phyloP scores from a whole-genome alignment of 2,888 invertebrate species.

The Vannuccia rotundouncinata region DNA sequence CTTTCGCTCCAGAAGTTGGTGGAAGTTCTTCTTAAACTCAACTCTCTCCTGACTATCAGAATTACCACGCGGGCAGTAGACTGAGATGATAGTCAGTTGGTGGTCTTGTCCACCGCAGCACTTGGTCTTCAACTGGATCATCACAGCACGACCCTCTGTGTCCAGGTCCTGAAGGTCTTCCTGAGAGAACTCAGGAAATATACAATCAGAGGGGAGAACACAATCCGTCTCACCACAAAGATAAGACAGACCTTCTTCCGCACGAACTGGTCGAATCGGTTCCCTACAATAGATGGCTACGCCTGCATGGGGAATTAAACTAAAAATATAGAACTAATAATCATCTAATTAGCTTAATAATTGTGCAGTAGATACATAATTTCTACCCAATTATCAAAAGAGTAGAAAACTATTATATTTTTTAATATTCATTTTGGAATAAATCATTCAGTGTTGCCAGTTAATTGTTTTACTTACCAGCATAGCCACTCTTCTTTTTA shows the following conservation, averaged over 20 bases:
- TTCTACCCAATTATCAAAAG: too few species aligned
- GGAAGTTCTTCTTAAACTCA: conserved; percentile 57
- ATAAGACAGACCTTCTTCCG: conserved; percentile 58
- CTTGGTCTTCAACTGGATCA: conserved; percentile 45
- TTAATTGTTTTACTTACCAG: neutral
- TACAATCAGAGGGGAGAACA: too few species aligned
- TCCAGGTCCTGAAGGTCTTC: conserved; percentile 56
- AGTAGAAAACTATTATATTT: too few species aligned
- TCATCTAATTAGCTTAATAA: too few species aligned
- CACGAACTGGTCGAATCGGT: conserved; percentile 51
- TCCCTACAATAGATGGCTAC: conserved; percentile 58
- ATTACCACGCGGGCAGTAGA: conserved; percentile 60
- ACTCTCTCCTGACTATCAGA: conserved; percentile 57
- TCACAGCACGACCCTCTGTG: conserved; percentile 58
- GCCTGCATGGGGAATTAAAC: too few species aligned
- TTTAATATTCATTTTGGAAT: too few species aligned
- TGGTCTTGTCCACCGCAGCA: conserved; percentile 41
- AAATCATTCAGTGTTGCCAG: too few species aligned
- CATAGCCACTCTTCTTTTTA: conserved; percentile 57
- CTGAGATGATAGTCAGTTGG: conserved; percentile 57
- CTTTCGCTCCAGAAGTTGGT: conserved; percentile 55
- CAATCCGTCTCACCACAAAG: conserved; percentile 38
- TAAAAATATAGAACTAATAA: too few species aligned
- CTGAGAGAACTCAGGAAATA: conserved; percentile 45
- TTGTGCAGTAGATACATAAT: too few species aligned